Base-by-base conservation (phyloP, 2,113 vertebrate species). In the Paradisaea rubra region DNA sequence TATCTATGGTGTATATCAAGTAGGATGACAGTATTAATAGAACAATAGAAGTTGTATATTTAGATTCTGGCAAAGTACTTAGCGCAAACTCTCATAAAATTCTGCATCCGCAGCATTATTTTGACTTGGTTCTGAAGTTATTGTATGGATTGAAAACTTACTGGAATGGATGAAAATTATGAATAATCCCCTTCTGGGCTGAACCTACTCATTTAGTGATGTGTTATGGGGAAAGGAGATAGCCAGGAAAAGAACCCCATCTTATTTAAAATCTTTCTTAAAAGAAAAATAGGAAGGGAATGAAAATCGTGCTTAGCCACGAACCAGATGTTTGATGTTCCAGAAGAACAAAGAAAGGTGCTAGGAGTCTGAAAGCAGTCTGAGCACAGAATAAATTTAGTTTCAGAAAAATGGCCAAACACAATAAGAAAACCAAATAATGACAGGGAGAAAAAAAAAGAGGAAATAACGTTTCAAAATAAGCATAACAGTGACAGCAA, bases 61-160 rank as follows among this genome's bases (percentile, higher is more conserved):
- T 95, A 96, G 93, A 94, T 84, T 86, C 83, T 95, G 96, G 93
- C 93, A 95, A 93, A 94, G 80, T n/a, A 64, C 68, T 83, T 76
- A 57, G 44, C 1, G 45, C 72, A 90, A 90, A 68, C 79, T 88
- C 93, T 89, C 82, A n/a, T 82, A 89, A 93, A 95, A 94, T 83
- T 88, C 76, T 90, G 77, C 79, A 27, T 39, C 66, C 3, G 2
- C 84, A 85, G 86, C 86, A 89, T 54, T 91, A 92, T 95, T 96
- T 68, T 86, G 49, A 87, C 76, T 90, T 52, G 35, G 39, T 88
- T 86, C 52, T 94, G 53, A 90, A 90, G 92, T 88, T 90, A 89
- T n/a, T 73, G 44, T 74, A 66, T 3, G 21, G 71, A 71, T 44
- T 25, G 84, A 84, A 88, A 93, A 91, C 53, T 93, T 80, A 65